Conservation (phyloP, 2,888 invertebrate genomes). For the Noctua pronuba region DNA sequence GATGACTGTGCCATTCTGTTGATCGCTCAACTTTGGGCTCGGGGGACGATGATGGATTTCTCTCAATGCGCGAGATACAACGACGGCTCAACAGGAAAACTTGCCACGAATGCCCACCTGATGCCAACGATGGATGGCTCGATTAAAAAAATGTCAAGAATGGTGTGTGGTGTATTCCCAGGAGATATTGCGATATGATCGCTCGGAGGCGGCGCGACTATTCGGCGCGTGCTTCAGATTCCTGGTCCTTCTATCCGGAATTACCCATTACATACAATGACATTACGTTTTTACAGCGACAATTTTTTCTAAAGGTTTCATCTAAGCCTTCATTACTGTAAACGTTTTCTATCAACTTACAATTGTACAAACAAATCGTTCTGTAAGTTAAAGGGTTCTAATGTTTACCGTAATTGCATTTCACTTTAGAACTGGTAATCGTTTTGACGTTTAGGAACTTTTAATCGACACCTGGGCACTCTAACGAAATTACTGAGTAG, state of each 20-base stretch:
- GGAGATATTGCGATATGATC: constrained; percentile 88
- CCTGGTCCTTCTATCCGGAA: constrained; percentile 80
- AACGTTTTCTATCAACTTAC: constrained; percentile 84
- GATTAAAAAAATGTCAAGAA: constrained; percentile 69
- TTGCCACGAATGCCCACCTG: constrained; percentile 70
- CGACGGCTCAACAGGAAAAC: constrained; percentile 67
- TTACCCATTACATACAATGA: constrained; percentile 89
- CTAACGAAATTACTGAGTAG: constrained; percentile 56
- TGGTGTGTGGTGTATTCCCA: constrained; percentile 76
- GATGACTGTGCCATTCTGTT: constrained; percentile 84
- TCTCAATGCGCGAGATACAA: constrained; percentile 74
- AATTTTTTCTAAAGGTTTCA: constrained; percentile 78
- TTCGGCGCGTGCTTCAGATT: constrained; percentile 88
- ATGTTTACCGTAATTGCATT: constrained; percentile 73
- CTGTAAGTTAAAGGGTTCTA: constrained; percentile 74
- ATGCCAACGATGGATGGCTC: constrained; percentile 75
- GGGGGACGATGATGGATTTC: constrained; percentile 68
- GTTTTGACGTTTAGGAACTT: constrained; percentile 63
- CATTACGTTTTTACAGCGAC: constrained; percentile 84
- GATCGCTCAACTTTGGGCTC: constrained; percentile 70
- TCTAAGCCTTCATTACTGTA: constrained; percentile 85
- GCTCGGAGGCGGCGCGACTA: constrained; percentile 79
- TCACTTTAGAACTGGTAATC: constrained; percentile 56
- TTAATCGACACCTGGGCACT: constrained; percentile 65
- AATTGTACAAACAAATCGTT: constrained; percentile 83